These are phyloP conservation scores for Cetoscarus ocellatus DNA, from an alignment of 2,797 vertebrate genomes.

Conservation along the genomic window DNA sequence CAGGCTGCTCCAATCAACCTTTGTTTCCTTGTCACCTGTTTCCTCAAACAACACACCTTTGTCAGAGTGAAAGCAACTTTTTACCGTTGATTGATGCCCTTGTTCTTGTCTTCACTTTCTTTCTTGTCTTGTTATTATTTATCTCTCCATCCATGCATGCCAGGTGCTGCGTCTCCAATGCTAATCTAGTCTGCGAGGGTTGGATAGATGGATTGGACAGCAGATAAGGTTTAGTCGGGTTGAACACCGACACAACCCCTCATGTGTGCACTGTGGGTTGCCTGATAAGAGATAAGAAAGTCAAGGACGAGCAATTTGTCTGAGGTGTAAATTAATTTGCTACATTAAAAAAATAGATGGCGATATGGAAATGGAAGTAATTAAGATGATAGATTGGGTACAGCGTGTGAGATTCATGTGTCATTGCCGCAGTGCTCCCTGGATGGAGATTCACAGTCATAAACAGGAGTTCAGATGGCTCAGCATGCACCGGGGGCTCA, in stretches of 20 bases:
- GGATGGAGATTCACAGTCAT: slow-evolving; percentile 52
- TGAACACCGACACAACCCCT: slow-evolving; percentile 37
- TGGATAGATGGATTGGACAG: slow-evolving; percentile 59
- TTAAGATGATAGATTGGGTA: slow-evolving; percentile 86
- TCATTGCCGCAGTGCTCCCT: slow-evolving; percentile 60
- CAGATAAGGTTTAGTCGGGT: slow-evolving; percentile 60
- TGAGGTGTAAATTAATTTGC: slow-evolving; percentile 82
- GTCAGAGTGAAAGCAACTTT: background rate
- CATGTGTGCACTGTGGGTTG: slow-evolving; percentile 27
- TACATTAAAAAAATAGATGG: slow-evolving; percentile 73
- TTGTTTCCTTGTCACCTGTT: slow-evolving; percentile 24
- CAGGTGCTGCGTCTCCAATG: slow-evolving; percentile 56
- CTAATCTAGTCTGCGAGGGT: slow-evolving; percentile 61
- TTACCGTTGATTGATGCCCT: slow-evolving; percentile 60
- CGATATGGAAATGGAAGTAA: slow-evolving; percentile 81
- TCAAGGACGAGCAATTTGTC: slow-evolving; percentile 80
- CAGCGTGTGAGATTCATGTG: slow-evolving; percentile 73
- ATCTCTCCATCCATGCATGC: slow-evolving; percentile 50
- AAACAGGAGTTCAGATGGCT: slow-evolving; percentile 63
- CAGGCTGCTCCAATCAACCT: slow-evolving; percentile 30
- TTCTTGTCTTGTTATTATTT: slow-evolving; percentile 62
- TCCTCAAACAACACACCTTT: slow-evolving; percentile 16
- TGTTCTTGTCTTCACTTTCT: slow-evolving; percentile 55
- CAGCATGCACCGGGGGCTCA: slow-evolving; percentile 46
- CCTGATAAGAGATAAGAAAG: slow-evolving; percentile 63